Evolutionary conservation across 2,888 invertebrate genomes (phyloP).

Genomic region (Leucozona laternaria): DNA sequence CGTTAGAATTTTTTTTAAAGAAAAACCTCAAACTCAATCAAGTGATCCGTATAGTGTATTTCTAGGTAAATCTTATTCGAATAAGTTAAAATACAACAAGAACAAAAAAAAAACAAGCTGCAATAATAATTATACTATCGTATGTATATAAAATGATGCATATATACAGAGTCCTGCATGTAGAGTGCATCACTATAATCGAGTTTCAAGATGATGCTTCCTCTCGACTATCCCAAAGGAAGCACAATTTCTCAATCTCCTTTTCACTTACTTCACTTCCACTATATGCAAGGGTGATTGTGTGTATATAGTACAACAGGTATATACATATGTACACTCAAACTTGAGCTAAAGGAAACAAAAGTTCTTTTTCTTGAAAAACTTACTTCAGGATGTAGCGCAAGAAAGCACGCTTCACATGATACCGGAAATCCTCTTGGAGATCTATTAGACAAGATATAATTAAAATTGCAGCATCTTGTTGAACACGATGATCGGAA

Average conservation of each 20-base stretch:
- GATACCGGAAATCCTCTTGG: conserved; percentile 83
- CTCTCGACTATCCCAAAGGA: conserved; percentile 37
- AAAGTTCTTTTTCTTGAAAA: not conserved
- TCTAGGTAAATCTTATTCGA: not conserved
- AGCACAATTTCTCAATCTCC: conserved; percentile 1
- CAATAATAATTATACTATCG: conserved; percentile 49
- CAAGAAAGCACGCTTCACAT: conserved; percentile 82
- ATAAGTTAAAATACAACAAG: conserved; percentile 11
- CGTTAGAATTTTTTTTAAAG: not conserved
- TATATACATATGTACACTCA: not conserved
- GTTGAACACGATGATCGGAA: conserved; percentile 80
- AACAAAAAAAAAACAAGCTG: not conserved
- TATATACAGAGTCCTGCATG: not conserved
- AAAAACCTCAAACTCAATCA: not conserved
- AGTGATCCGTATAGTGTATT: not conserved
- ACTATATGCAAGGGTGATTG: not conserved
- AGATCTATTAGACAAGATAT: conserved; percentile 83
- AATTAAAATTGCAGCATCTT: conserved; percentile 81
- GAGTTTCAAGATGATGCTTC: conserved; percentile 50
- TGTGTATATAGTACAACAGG: not conserved
- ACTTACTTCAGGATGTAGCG: conserved; percentile 82
- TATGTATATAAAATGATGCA: conserved; percentile 17
- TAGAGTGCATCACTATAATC: conserved; percentile 39
- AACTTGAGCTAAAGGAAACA: conserved; percentile 12
- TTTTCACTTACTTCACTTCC: not conserved